These are phyloP conservation scores for Turritopsis dohrnii DNA, from an alignment of 30 jellyfish, hydroid and myxozoan species.

Conservation along the genomic window DNA sequence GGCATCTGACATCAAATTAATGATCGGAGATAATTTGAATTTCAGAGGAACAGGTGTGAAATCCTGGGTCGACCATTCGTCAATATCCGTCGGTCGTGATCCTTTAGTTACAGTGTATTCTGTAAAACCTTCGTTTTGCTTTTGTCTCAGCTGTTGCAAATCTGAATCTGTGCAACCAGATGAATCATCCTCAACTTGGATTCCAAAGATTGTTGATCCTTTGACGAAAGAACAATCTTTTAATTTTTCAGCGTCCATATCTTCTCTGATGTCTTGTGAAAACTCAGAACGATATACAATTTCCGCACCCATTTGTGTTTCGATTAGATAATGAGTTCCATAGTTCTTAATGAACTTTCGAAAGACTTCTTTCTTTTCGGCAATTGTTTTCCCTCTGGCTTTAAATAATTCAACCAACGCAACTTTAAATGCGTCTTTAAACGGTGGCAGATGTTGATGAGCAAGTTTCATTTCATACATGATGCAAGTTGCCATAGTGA, in stretches of 20 bases:
- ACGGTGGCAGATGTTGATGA: too few species aligned
- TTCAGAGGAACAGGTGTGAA: not conserved
- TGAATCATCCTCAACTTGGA: not conserved
- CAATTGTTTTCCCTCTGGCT: too few species aligned
- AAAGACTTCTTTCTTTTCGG: not conserved
- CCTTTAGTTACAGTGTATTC: not conserved
- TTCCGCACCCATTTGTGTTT: not conserved
- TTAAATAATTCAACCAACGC: too few species aligned
- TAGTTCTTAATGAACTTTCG: not conserved
- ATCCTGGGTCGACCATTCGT: not conserved
- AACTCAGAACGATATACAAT: too few species aligned
- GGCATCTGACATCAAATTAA: not conserved
- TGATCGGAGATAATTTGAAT: not conserved
- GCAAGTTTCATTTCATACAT: too few species aligned
- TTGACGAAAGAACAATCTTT: not conserved
- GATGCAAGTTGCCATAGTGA: too few species aligned
- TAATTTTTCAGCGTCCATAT: not conserved
- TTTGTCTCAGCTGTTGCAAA: not conserved
- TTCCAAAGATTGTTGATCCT: not conserved
- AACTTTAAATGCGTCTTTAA: too few species aligned
- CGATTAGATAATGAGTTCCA: conserved; percentile 3
- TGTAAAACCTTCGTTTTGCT: not conserved
- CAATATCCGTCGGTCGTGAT: not conserved
- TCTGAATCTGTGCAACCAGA: not conserved
- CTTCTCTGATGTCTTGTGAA: not conserved